Percentiles rank a stretch among this genome's conserved stretches.
phyloP scores from a whole-genome alignment of 2,113 vertebrate species.

The Lepus americanus region DNA sequence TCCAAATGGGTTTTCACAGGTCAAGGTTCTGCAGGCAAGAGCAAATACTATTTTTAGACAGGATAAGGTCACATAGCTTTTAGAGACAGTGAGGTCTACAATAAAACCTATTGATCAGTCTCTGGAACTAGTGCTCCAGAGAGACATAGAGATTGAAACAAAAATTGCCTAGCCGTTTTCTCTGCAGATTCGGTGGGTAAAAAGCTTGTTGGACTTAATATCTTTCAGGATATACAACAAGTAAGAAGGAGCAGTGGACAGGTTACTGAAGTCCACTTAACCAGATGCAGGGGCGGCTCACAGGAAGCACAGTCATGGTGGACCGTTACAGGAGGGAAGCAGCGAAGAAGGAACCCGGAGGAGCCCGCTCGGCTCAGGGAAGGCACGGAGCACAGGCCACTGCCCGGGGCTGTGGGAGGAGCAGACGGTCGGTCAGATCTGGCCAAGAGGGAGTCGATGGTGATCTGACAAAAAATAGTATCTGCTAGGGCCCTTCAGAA shows the following conservation, averaged over 20 bases:
- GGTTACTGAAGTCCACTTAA: conserved; percentile 85
- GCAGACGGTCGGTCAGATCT: neutral
- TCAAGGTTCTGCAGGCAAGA: conserved; percentile 91
- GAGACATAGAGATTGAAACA: conserved; percentile 90
- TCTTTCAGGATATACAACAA: conserved; percentile 89
- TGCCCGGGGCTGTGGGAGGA: neutral
- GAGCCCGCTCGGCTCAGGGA: neutral
- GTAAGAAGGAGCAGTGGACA: conserved; percentile 81
- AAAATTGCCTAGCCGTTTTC: conserved; percentile 88
- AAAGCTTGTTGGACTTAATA: conserved; percentile 91
- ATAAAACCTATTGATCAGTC: conserved; percentile 94
- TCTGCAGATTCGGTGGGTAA: conserved; percentile 85
- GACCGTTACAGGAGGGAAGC: conserved; percentile 27
- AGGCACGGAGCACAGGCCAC: neutral
- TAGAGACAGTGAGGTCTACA: conserved; percentile 92
- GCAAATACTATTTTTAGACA: conserved; percentile 92
- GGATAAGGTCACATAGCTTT: conserved; percentile 91
- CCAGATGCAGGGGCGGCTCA: conserved; percentile 76
- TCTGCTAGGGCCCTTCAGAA: neutral
- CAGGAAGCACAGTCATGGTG: conserved; percentile 31
- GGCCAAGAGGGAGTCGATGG: neutral
- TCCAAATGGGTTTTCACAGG: conserved; percentile 93
- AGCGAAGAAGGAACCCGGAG: conserved; percentile 27
- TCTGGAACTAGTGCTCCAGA: conserved; percentile 89
- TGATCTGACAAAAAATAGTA: neutral